Base-by-base conservation (phyloP, 2,888 invertebrate genomes). In the Catocala fraxini region DNA sequence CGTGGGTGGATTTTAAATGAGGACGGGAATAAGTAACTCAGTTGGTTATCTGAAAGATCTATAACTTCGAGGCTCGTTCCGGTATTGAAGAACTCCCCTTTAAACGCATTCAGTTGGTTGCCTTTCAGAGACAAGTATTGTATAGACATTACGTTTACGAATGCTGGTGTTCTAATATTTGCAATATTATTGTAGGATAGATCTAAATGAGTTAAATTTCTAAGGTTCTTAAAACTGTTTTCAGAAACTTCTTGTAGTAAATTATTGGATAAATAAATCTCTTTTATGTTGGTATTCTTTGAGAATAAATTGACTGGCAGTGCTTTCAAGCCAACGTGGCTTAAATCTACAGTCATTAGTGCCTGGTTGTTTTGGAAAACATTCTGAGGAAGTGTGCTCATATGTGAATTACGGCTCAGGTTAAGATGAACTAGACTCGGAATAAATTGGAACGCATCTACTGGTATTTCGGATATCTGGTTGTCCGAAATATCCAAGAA, bases 1-100 rank as follows among this genome's bases (percentile, higher is more conserved):
- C 97, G 95, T 0, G 97, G 97, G 88, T 98, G 98, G 67, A 97
- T 97, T 83, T 97, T 96, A 84, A 98, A 98, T 12, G 97, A 97
- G 0, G 97, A 97, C 0, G 97, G 97, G 76, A 97, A 98, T 46
- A 98, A 90, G 83, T 98, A 97, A 79, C 96, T 97, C 46, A 98
- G 93, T 81, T 97, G 96, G 89, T 98, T 98, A 72, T 97, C 93
- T 0, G 97, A 96, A 52, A 98, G 95, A 87, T 98, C 97, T 63
- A 98, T 92, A 63, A 97, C 95, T 90, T 97, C 97, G 49, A 98
- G 92, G 65, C 97, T 96, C 0, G 97, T 97, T 47, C 97, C 97
- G 0, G 97, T 97, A 73, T 97, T 97, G 84, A 98, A 98, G 84
- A 97, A 96, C 89, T 98, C 97, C 1, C 97, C 97, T 89, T 97